Conservation (phyloP, 2,797 vertebrate genomes). For the Micropoecilia bifurca region DNA sequence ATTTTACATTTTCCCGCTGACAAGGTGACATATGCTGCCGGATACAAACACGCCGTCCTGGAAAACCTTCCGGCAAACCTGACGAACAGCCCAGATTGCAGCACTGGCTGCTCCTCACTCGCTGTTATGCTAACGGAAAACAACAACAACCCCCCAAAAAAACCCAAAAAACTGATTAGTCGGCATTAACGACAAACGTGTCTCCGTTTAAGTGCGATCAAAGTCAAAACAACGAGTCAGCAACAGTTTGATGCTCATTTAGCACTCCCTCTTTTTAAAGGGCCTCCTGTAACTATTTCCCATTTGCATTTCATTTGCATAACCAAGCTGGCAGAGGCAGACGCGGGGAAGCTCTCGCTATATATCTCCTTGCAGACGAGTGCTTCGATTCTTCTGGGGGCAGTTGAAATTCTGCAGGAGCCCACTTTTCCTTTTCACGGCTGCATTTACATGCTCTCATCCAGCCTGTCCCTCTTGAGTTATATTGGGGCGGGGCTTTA, state of each 20-base stretch:
- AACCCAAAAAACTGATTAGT: conserved; percentile 17
- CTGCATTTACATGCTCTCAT: conserved; percentile 74
- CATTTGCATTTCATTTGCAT: conserved; percentile 77
- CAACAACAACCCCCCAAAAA: too few relatives aligned
- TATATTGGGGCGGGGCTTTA: conserved; percentile 67
- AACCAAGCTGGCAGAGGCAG: conserved; percentile 50
- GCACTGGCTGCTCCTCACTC: conserved; percentile 21
- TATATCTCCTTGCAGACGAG: conserved; percentile 59
- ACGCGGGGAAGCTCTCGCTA: conserved; percentile 44
- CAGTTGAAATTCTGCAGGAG: conserved; percentile 71
- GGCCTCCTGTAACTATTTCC: conserved; percentile 41
- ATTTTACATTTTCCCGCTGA: conserved; percentile 78
- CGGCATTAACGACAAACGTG: conserved; percentile 25
- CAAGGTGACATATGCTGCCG: conserved; percentile 75
- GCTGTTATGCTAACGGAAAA: conserved; percentile 6
- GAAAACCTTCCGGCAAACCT: conserved; percentile 24
- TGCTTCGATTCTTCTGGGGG: conserved; percentile 70
- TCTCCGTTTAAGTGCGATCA: conserved; percentile 46
- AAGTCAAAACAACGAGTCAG: conserved; percentile 66
- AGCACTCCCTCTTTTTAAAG: conserved; percentile 58
- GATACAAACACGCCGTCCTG: conserved; percentile 62
- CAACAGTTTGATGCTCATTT: conserved; percentile 66
- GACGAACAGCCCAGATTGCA: conserved; percentile 23
- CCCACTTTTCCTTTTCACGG: conserved; percentile 73
- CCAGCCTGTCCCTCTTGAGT: conserved; percentile 64